A percentile compares a stretch with the other conserved stretches of the same genome.
These are phyloP conservation scores for Limnephilus marmoratus DNA, from an alignment of 2,888 invertebrate genomes.

Conservation along the genomic window DNA sequence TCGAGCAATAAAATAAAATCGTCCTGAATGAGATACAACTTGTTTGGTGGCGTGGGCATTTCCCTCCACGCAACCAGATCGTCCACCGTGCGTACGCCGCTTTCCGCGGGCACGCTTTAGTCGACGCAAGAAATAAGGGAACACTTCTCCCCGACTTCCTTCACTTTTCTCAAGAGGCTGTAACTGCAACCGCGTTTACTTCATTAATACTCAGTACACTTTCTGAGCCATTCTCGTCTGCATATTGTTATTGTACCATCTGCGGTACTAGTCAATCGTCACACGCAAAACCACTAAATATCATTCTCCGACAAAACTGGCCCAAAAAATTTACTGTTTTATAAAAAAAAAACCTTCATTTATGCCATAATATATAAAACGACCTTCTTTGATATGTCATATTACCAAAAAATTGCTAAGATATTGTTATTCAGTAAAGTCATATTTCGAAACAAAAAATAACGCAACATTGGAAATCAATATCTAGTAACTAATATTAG, in stretches of 20 bases:
- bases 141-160: slow-evolving; percentile 37
- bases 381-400: slow-evolving; percentile 1
- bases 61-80: not conserved
- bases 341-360: slow-evolving; percentile 14
- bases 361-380: not conserved
- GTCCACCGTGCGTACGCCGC: slow-evolving; percentile 9
- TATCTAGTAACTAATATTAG: not conserved
- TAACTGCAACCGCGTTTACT: slow-evolving; percentile 63
- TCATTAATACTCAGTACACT: slow-evolving; percentile 2
- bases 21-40: slow-evolving; percentile 23
- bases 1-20: slow-evolving; percentile 18
- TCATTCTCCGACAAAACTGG: slow-evolving; percentile 40
- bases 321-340: slow-evolving; percentile 45
- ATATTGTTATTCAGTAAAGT: not conserved
- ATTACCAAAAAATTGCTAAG: not conserved
- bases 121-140: slow-evolving; percentile 46
- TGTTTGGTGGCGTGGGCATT: slow-evolving; percentile 18
- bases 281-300: not conserved
- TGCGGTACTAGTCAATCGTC: not conserved
- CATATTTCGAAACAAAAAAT: not conserved
- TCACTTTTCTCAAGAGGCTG: slow-evolving; percentile 58
- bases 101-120: not conserved
- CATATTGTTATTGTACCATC: slow-evolving; percentile 16
- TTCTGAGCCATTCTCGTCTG: slow-evolving; percentile 41
- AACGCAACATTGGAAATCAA: not conserved